A percentile compares a stretch with the other conserved stretches of the same genome.
Evolutionary conservation across 2,113 vertebrate species (phyloP).

Genomic region (Bolborhynchus lineola): DNA sequence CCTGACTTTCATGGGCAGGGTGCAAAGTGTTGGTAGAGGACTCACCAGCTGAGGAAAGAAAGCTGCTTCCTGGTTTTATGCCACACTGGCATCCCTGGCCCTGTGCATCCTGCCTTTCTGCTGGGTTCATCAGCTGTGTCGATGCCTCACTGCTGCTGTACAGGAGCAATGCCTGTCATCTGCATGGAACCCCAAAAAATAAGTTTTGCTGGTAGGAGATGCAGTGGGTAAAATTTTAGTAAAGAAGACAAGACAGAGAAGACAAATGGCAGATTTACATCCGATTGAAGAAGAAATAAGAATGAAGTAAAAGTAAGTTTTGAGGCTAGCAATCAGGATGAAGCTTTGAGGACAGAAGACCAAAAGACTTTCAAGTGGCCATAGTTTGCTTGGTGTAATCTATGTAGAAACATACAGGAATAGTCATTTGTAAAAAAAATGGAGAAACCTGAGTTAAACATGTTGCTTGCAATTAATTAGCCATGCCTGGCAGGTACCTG

Average conservation of each 20-base stretch:
- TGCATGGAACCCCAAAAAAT: rapidly evolving
- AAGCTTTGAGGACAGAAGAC: neutral
- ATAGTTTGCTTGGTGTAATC: neutral
- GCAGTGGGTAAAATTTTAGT: neutral
- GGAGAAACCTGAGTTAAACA: neutral
- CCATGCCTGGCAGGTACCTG: neutral
- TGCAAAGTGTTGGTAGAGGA: neutral
- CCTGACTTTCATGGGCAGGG: neutral
- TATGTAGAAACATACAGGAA: neutral
- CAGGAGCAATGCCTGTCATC: rapidly evolving
- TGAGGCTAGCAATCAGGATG: neutral
- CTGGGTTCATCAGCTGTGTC: neutral
- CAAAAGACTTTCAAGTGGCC: neutral
- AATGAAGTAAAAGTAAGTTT: neutral
- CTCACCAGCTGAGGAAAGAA: neutral
- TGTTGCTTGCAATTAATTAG: neutral
- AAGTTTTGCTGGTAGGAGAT: rapidly evolving
- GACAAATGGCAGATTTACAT: neutral
- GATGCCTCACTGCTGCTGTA: neutral
- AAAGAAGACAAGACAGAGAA: too few species aligned
- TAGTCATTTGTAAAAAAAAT: neutral
- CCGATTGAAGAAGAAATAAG: rapidly evolving
- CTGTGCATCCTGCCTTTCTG: neutral
- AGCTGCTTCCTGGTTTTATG: neutral
- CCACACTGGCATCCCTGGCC: rapidly evolving